These are phyloP conservation scores for Ursus arctos DNA, from an alignment of 2,113 vertebrate species.

Conservation along the genomic window DNA sequence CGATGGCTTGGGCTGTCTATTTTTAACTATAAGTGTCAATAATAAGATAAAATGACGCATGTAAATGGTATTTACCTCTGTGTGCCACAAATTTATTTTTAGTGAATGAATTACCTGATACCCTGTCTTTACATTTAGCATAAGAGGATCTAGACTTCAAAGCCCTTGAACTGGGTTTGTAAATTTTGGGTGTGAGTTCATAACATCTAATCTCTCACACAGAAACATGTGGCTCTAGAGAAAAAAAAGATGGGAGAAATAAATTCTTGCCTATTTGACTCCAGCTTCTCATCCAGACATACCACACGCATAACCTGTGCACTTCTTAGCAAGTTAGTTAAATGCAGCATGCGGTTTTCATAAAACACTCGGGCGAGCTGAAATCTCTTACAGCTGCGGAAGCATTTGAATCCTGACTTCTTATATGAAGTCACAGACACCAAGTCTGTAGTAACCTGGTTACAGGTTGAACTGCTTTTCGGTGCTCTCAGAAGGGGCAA, in stretches of 20 bases:
- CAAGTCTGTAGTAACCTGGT: neutral
- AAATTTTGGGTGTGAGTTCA: neutral
- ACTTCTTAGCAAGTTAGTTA: constrained; percentile 33
- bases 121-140: constrained; percentile 13
- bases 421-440: neutral
- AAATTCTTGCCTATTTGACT: constrained; percentile 22
- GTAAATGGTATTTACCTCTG: neutral
- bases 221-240: neutral
- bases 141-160: neutral
- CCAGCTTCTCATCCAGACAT: neutral
- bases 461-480: neutral
- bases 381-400: constrained; percentile 24
- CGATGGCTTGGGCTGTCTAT: neutral
- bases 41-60: neutral
- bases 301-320: neutral
- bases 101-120: neutral
- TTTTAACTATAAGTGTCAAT: constrained; percentile 2
- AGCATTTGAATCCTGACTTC: constrained; percentile 21
- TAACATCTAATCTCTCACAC: neutral
- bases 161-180: neutral
- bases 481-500: neutral
- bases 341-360: neutral
- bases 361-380: neutral
- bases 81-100: neutral
- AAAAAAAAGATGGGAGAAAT: constrained; percentile 32